Evolutionary conservation across 2,888 invertebrate species (phyloP).

Genomic region (Alloscopus bannaensis): DNA sequence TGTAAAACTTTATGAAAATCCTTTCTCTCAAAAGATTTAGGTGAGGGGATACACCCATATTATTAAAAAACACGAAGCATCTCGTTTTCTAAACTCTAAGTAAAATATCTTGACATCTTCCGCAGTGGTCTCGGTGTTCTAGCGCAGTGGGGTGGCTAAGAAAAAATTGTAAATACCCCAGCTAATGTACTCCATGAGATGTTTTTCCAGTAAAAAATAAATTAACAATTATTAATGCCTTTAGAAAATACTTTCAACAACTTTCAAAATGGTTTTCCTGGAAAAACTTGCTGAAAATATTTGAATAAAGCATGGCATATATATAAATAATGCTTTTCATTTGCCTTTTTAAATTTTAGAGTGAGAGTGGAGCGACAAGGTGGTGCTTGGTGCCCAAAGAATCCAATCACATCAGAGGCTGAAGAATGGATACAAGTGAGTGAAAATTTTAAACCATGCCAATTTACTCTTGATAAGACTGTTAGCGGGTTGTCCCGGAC

Average conservation of each 20-base stretch:
- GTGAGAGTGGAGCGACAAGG: conserved; percentile 87
- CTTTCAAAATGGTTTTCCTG: conserved; percentile 31
- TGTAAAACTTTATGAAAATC: conserved; percentile 21
- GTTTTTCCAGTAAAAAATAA: conserved; percentile 47
- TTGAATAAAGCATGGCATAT: conserved; percentile 23
- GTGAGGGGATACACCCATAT: conserved; percentile 53
- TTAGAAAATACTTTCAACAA: conserved; percentile 37
- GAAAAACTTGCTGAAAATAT: conserved; percentile 41
- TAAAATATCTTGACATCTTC: conserved; percentile 48
- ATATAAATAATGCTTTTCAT: conserved; percentile 38
- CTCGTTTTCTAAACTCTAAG: conserved; percentile 17
- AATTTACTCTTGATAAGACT: neutral
- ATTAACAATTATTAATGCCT: conserved; percentile 52
- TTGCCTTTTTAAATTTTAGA: conserved; percentile 79
- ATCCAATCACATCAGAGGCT: conserved; percentile 85
- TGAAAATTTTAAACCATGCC: too few species aligned
- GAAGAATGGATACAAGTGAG: conserved; percentile 82
- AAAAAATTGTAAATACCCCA: conserved; percentile 45
- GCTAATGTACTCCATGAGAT: too few species aligned
- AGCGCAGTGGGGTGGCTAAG: conserved; percentile 32
- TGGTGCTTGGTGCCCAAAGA: conserved; percentile 95
- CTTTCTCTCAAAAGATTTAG: conserved; percentile 44
- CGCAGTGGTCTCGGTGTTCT: conserved; percentile 31
- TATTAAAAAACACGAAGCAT: conserved; percentile 44
- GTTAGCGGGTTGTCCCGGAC: too few species aligned